Conservation (phyloP, 2,888 invertebrate species). For the Petrolisthes manimaculis region DNA sequence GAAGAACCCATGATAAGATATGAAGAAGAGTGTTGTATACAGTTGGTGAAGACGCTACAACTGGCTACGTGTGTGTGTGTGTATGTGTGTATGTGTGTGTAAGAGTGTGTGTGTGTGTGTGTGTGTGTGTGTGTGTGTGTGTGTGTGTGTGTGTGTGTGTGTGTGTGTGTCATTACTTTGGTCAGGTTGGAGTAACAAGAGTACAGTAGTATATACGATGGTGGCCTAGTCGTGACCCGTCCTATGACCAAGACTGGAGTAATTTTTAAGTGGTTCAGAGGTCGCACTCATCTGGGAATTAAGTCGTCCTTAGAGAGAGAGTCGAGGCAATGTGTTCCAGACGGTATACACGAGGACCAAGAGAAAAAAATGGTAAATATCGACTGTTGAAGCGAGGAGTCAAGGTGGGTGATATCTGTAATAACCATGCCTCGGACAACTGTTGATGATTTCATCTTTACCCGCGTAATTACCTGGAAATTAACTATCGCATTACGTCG, state of each 20-base stretch:
- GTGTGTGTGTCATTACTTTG: not conserved
- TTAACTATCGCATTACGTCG: constrained; percentile 29
- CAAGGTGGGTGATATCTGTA: not conserved
- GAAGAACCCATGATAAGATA: no score
- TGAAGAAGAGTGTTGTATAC: no score
- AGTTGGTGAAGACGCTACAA: not conserved
- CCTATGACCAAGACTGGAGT: no score
- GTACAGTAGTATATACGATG: no score
- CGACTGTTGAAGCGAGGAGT: not conserved
- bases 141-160: constrained; percentile 3
- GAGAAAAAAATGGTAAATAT: not conserved
- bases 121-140: not conserved
- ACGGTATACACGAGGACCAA: not conserved
- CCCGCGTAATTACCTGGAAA: constrained; percentile 28
- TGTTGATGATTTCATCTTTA: not conserved
- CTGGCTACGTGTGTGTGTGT: not conserved
- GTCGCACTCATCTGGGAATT: not conserved
- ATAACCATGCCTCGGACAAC: not conserved
- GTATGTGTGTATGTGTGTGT: not conserved
- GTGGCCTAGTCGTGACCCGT: no score
- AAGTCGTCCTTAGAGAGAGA: not conserved
- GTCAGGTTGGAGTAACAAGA: no score
- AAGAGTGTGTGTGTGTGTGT: not conserved
- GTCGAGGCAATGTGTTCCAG: not conserved
- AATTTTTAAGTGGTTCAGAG: no score